These are phyloP conservation scores for Rutpela maculata DNA, from an alignment of 2,888 invertebrate species.

Conservation along the genomic window DNA sequence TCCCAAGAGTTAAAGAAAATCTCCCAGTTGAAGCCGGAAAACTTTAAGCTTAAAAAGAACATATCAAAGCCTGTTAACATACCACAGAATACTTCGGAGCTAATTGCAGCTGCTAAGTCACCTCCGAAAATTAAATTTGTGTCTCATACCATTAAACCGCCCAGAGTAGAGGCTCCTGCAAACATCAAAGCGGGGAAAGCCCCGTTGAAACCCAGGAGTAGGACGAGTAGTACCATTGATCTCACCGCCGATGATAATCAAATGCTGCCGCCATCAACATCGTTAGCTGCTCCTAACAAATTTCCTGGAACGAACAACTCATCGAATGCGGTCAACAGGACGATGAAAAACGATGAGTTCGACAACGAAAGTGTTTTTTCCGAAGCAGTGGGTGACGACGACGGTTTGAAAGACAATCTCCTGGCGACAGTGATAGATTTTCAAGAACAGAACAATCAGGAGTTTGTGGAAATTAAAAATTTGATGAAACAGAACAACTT, in stretches of 20 bases:
- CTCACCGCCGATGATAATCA: not conserved
- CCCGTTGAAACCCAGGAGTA: not conserved
- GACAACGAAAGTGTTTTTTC: slow-evolving; percentile 38
- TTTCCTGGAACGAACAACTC: slow-evolving; percentile 1
- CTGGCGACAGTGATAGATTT: slow-evolving; percentile 41
- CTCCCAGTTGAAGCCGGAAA: slow-evolving; percentile 19
- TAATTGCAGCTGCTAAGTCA: not conserved
- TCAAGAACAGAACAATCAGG: slow-evolving; percentile 42
- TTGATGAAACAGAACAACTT: slow-evolving; percentile 41
- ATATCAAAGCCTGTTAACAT: not conserved
- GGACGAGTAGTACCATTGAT: not conserved
- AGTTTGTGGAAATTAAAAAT: slow-evolving; percentile 42
- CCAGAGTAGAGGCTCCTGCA: not conserved
- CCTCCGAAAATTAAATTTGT: slow-evolving; percentile 29
- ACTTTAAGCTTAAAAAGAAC: slow-evolving; percentile 23
- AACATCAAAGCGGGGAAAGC: not conserved
- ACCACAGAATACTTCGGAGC: not conserved
- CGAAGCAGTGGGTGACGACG: slow-evolving; percentile 38
- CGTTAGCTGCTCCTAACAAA: not conserved
- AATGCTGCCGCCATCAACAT: not conserved
- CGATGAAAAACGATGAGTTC: slow-evolving; percentile 11
- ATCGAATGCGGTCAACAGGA: not conserved
- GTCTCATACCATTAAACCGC: slow-evolving; percentile 35
- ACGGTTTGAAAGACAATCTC: slow-evolving; percentile 37
- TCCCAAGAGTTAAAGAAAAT: slow-evolving; percentile 38